A percentile compares a stretch with the other conserved stretches of the same genome.
phyloP scores from a whole-genome alignment of 2,888 invertebrate species.

The Timema cristinae region DNA sequence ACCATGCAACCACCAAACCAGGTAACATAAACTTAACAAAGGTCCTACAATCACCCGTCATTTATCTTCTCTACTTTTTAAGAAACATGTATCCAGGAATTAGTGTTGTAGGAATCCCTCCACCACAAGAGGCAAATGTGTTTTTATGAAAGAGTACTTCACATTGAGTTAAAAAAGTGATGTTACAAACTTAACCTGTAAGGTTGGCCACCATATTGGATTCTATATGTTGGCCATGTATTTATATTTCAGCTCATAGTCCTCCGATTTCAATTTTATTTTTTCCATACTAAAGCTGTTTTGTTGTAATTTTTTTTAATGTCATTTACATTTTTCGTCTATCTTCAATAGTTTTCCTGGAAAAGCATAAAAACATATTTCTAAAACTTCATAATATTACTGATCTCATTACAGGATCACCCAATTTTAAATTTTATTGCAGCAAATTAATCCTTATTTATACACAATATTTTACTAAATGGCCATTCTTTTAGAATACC shows the following conservation, averaged over 20 bases:
- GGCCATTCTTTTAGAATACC: not conserved
- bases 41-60: too few relatives aligned
- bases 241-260: not conserved
- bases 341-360: not conserved
- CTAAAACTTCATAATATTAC: not conserved
- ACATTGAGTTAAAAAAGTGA: not conserved
- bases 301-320: not conserved
- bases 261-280: not conserved
- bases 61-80: too few relatives aligned
- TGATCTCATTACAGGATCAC: not conserved
- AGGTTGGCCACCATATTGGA: slow-evolving; percentile 3
- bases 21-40: too few relatives aligned
- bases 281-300: not conserved
- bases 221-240: not conserved
- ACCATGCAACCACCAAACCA: too few relatives aligned
- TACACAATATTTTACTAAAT: not conserved
- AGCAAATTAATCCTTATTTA: not conserved
- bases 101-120: not conserved
- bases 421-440: not conserved
- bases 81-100: too few relatives aligned
- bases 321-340: not conserved
- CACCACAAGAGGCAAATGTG: not conserved
- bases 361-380: not conserved
- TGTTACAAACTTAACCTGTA: too few relatives aligned
- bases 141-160: not conserved